phyloP scores from a whole-genome alignment of 2,113 vertebrate genomes.

The pig (Sus scrofa) region T2T-Sscrofa CM000826.6:100652501-100653000 shows the following conservation, averaged over 20 bases:
- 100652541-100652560: background rate
- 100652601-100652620: background rate
- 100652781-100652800: background rate
- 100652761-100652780: background rate
- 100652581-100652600: background rate
- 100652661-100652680: background rate
- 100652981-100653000: background rate
- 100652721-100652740: background rate
- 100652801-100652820: background rate
- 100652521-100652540: background rate
- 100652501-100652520: fast-evolving
- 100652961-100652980: background rate
- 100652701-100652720: background rate
- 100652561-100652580: background rate
- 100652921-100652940: background rate
- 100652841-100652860: background rate
- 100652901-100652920: background rate
- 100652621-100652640: background rate
- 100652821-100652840: background rate
- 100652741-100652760: background rate
- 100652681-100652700: background rate
- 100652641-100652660: background rate
- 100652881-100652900: background rate
- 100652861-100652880: background rate
- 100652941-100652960: background rate